Base-by-base conservation (phyloP, 2,113 vertebrate genomes). In the Eubucco bourcierii region DNA sequence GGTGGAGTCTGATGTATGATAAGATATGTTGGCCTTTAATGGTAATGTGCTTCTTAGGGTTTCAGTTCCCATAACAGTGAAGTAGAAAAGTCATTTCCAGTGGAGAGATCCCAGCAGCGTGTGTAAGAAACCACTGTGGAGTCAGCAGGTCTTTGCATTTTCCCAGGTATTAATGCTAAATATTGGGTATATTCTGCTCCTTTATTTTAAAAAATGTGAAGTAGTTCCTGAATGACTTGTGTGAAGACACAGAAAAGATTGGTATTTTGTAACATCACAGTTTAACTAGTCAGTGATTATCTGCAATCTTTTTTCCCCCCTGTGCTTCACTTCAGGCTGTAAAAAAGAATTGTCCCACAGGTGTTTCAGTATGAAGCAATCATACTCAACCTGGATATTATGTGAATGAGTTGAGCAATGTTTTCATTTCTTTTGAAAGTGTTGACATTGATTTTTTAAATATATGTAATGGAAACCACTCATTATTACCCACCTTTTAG, bases 401-500 rank as follows among this genome's bases (percentile, higher is more conserved):
- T 80, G 84, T 58, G 16, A 86, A 37, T 58, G 60, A 81, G 63
- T 84, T 83, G 50, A 93, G 82, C 64, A 96, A 89, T 88, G 60
- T 96, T 94, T 96, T 86, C 47, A 92, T 93, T 95, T 89, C 64
- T 85, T 95, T 84, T 79, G 21, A 41, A 94, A 87, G 67, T 87
- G 50, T 96, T 96, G 91, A 91, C 82, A 96, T 58, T 82, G 78
- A 67, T 90, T 95, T 95, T 82, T 85, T 66, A 66, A 88, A 92
- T 75, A 68, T 63, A 74, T 71, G 83, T 91, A 92, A 96, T 93
- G 39, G 44, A 96, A 97, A 94, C 60, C 63, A 92, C 34, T 96
- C n/a, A 90, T 97, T 95, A 91, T 75, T 84, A 55, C 64, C 41
- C 56, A 77, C 82, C 59, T 97, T 93, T 96, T 95, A 70, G 88